phyloP scores from a whole-genome alignment of 2,113 vertebrate species.

The Petaurus breviceps region DNA sequence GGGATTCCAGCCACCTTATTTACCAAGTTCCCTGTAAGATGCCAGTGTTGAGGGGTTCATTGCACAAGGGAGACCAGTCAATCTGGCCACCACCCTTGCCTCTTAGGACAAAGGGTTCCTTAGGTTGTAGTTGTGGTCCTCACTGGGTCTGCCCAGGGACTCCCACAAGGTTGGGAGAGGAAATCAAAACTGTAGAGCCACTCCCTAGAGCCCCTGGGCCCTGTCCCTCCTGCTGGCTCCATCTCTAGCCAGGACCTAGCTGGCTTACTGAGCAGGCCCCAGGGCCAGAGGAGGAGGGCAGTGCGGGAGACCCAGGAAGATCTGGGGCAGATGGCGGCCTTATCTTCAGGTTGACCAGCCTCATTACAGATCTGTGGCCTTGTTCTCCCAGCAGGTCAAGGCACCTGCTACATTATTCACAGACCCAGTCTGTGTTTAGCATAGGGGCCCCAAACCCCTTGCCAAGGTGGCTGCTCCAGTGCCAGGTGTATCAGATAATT shows the following conservation, averaged over 20 bases:
- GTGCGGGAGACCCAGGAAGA: neutral
- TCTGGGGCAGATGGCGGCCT: neutral
- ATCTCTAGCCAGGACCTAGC: neutral
- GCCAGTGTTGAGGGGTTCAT: neutral
- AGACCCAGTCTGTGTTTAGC: neutral
- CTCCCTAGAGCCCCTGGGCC: neutral
- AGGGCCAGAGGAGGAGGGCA: neutral
- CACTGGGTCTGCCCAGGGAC: neutral
- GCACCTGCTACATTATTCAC: neutral
- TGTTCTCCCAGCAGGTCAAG: neutral
- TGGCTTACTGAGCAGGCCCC: neutral
- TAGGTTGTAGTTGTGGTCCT: neutral
- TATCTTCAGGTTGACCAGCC: neutral
- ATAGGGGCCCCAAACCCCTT: neutral
- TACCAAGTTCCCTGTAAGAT: neutral
- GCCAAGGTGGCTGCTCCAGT: neutral
- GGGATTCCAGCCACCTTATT: neutral
- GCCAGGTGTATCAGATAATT: neutral
- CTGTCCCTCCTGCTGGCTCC: neutral
- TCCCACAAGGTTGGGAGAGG: neutral
- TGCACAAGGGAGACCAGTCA: neutral
- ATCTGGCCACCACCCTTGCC: neutral
- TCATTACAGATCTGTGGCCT: neutral
- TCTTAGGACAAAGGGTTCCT: conserved; percentile 29
- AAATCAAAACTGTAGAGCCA: neutral